A percentile compares a stretch with the other conserved stretches of the same genome.
Conservation (phyloP, 2,888 invertebrate species). For the Colletes collaris region DNA sequence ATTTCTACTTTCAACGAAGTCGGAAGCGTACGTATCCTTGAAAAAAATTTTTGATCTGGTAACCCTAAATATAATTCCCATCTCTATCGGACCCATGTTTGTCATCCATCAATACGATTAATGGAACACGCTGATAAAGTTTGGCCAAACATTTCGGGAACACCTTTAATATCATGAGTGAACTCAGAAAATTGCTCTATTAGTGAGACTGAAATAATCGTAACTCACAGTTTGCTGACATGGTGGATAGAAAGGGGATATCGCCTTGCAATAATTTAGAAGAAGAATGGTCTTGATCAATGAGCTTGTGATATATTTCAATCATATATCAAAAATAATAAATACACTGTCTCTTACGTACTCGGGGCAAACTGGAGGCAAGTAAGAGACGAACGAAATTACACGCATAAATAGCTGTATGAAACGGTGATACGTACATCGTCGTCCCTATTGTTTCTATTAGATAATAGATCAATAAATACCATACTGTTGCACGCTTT, state of each 20-base stretch:
- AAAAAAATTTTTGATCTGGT: too few relatives aligned
- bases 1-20: too few relatives aligned
- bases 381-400: constrained; percentile 7
- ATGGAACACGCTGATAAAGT: constrained; percentile 4
- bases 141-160: neutral
- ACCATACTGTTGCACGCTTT: constrained; percentile 45
- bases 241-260: neutral
- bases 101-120: constrained; percentile 24
- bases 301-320: constrained; percentile 5
- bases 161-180: neutral
- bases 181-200: neutral
- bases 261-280: constrained; percentile 19
- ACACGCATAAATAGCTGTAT: constrained; percentile 16
- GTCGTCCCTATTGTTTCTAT: constrained; percentile 65
- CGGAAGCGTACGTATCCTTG: too few relatives aligned
- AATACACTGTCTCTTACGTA: too few relatives aligned
- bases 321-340: neutral
- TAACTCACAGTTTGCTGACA: constrained; percentile 28
- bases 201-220: constrained; percentile 24
- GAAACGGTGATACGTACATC: constrained; percentile 25
- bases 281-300: constrained; percentile 27
- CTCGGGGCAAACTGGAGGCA: too few relatives aligned
- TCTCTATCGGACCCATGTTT: too few relatives aligned
- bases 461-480: constrained; percentile 72
- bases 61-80: too few relatives aligned